phyloP scores from a whole-genome alignment of 2,113 vertebrate genomes.

The Piprites chloris region DNA sequence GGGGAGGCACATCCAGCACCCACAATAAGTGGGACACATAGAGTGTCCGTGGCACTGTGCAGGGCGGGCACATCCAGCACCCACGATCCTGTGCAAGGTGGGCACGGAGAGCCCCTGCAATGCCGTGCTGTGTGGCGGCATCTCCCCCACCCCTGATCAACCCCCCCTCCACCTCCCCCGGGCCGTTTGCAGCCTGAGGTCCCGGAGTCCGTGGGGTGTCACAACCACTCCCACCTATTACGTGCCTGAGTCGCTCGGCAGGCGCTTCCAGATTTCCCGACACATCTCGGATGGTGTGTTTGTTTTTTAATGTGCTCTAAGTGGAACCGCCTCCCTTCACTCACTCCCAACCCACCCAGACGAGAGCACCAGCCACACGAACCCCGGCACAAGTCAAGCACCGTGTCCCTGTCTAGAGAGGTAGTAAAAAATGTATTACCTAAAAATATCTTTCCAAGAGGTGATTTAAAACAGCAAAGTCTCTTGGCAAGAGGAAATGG shows the following conservation, averaged over 20 bases:
- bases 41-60: rapidly evolving
- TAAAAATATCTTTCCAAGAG: conserved; percentile 18
- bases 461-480: not conserved
- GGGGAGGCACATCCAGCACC: not conserved
- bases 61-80: rapidly evolving
- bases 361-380: not conserved
- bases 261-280: not conserved
- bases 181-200: not conserved
- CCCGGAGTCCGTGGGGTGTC: not conserved
- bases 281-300: not conserved
- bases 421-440: conserved; percentile 21
- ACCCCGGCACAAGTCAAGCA: not conserved
- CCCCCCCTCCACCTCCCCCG: too few relatives aligned
- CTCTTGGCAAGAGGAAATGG: conserved; percentile 13
- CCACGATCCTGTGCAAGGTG: rapidly evolving
- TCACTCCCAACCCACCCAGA: not conserved
- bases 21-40: rapidly evolving
- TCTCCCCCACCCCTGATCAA: rapidly evolving
- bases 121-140: rapidly evolving
- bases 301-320: not conserved
- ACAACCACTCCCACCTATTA: rapidly evolving
- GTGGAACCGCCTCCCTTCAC: not conserved
- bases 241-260: not conserved
- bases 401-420: not conserved
- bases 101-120: rapidly evolving